These are phyloP conservation scores for Aix galericulata DNA, from an alignment of 2,113 vertebrate species.

Conservation along the genomic window DNA sequence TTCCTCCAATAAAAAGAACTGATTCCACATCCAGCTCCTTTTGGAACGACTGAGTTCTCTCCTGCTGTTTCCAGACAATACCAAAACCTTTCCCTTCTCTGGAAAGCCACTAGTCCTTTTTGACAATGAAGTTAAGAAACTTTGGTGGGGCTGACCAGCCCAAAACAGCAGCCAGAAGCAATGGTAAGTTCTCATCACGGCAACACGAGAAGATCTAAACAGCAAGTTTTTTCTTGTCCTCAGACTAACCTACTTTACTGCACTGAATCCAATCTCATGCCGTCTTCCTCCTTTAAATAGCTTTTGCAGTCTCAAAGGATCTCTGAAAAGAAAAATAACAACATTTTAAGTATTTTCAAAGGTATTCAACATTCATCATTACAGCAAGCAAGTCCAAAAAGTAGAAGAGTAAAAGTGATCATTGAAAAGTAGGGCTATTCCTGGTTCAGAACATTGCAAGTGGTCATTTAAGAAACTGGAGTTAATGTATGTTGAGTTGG, in stretches of 20 bases:
- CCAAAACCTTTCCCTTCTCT: conserved; percentile 68
- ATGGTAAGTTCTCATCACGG: conserved; percentile 86
- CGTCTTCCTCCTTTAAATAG: conserved; percentile 70
- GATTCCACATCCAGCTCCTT: conserved; percentile 99
- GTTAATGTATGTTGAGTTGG: neutral
- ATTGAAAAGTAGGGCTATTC: conserved; percentile 22
- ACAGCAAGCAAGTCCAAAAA: conserved; percentile 49
- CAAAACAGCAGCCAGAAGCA: conserved; percentile 79
- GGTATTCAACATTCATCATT: conserved; percentile 63
- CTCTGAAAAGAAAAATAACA: conserved; percentile 77
- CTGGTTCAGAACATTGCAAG: conserved; percentile 22
- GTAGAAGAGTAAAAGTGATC: conserved; percentile 18
- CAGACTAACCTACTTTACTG: conserved; percentile 55
- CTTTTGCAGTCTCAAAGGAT: conserved; percentile 69
- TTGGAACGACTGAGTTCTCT: conserved; percentile 86
- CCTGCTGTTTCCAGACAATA: conserved; percentile 73
- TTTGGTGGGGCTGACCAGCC: conserved; percentile 81
- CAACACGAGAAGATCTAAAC: conserved; percentile 19
- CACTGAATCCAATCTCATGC: conserved; percentile 65
- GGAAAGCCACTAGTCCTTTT: conserved; percentile 86
- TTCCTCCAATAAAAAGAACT: conserved; percentile 97
- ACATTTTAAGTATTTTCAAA: conserved; percentile 67
- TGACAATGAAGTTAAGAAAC: conserved; percentile 74
- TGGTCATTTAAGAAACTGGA: neutral
- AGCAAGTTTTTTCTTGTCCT: conserved; percentile 50